Conservation (phyloP, 2,888 invertebrate genomes). For the Himalopsyche kuldschensis region DNA sequence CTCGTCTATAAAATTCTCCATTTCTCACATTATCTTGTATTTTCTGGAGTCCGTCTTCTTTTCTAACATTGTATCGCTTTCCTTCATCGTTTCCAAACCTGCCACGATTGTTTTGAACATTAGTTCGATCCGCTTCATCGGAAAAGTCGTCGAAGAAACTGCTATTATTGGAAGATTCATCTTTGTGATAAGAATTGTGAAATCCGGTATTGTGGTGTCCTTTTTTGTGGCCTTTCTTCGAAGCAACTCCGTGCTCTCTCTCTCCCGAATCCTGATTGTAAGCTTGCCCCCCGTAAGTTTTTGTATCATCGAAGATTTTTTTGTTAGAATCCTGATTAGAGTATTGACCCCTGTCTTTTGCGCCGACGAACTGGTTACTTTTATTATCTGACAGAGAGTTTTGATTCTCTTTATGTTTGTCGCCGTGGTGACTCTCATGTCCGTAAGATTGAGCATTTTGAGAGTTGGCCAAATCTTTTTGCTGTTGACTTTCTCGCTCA, state of each 20-base stretch:
- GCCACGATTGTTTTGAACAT: constrained; percentile 52
- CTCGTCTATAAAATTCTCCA: constrained; percentile 51
- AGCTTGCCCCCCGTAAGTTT: constrained; percentile 54
- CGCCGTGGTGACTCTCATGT: constrained; percentile 54
- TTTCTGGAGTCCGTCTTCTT: constrained; percentile 54
- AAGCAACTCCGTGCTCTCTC: constrained; percentile 51
- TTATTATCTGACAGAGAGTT: constrained; percentile 52
- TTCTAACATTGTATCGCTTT: constrained; percentile 52
- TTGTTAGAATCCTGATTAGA: constrained; percentile 54
- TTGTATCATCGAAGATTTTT: constrained; percentile 53
- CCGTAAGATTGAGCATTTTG: constrained; percentile 53
- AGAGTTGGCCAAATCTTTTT: constrained; percentile 52
- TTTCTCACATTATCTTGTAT: constrained; percentile 50
- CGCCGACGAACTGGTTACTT: constrained; percentile 54
- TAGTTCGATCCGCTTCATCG: constrained; percentile 55
- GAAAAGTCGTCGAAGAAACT: constrained; percentile 68
- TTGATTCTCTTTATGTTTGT: constrained; percentile 54
- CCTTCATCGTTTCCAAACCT: constrained; percentile 53
- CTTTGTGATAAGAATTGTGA: constrained; percentile 70
- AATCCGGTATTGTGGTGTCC: constrained; percentile 72
- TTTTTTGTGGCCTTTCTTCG: constrained; percentile 63
- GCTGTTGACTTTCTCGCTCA: constrained; percentile 44
- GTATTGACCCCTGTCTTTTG: constrained; percentile 54
- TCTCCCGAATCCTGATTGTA: constrained; percentile 54
- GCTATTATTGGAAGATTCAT: constrained; percentile 69